Percentiles rank a stretch among this genome's conserved stretches.
These are phyloP conservation scores for Hozukius guyotensis DNA, from an alignment of 2,797 vertebrate genomes.

Conservation along the genomic window DNA sequence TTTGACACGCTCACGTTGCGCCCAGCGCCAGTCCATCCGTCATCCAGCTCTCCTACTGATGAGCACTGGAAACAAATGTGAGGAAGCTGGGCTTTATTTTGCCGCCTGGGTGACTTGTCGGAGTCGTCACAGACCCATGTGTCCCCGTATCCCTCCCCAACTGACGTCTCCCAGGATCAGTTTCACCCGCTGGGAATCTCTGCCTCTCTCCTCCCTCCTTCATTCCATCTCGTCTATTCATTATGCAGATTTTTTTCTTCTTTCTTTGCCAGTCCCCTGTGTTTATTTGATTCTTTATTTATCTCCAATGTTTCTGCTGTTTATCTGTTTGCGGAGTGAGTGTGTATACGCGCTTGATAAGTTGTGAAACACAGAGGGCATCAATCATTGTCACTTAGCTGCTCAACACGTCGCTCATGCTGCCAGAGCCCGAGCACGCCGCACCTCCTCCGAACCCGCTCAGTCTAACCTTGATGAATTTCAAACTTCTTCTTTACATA, in stretches of 20 bases:
- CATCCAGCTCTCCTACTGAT: conserved; percentile 77
- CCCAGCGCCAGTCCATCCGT: conserved; percentile 82
- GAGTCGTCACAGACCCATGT: conserved; percentile 69
- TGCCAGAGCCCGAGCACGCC: conserved; percentile 39
- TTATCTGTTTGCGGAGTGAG: conserved; percentile 52
- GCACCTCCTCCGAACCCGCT: conserved; percentile 37
- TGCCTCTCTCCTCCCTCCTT: conserved; percentile 47
- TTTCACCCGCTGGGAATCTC: conserved; percentile 71
- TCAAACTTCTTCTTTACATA: conserved; percentile 79
- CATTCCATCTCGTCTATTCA: conserved; percentile 62
- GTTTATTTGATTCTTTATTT: conserved; percentile 76
- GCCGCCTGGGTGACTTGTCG: conserved; percentile 77
- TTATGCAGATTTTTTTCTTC: conserved; percentile 55
- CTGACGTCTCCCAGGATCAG: conserved; percentile 61
- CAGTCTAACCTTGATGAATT: conserved; percentile 71
- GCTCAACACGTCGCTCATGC: conserved; percentile 59
- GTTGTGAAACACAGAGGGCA: conserved; percentile 77
- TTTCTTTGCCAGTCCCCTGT: conserved; percentile 37
- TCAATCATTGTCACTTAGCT: conserved; percentile 88
- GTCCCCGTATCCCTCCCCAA: conserved; percentile 51
- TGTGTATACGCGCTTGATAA: conserved; percentile 63
- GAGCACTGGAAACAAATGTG: conserved; percentile 77
- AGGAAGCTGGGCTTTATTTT: conserved; percentile 75
- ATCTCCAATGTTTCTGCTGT: conserved; percentile 74
- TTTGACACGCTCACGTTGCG: conserved; percentile 69